phyloP scores from a whole-genome alignment of 1,140 invertebrate genomes.

The Hetaerina americana region DNA sequence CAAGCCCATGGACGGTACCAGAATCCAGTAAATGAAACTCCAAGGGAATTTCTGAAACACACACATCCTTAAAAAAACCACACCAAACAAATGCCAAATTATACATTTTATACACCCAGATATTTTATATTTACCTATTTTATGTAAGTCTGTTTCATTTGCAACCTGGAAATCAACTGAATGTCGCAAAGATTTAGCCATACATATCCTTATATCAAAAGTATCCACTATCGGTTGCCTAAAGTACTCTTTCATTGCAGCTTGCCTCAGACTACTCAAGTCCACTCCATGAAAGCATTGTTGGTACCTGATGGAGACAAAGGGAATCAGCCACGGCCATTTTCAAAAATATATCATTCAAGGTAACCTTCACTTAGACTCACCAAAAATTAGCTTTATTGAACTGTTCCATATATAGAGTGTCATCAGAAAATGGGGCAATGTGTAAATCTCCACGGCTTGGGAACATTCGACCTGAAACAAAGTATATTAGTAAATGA shows the following conservation, averaged over 20 bases:
- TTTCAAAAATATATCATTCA: not conserved
- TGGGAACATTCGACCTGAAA: slow-evolving; percentile 76
- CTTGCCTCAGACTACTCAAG: slow-evolving; percentile 74
- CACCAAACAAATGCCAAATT: not conserved
- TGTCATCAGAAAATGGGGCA: slow-evolving; percentile 97
- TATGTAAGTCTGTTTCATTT: slow-evolving; percentile 87
- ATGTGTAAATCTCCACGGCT: slow-evolving; percentile 91
- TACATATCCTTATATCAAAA: slow-evolving; percentile 95
- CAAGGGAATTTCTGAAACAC: slow-evolving; percentile 69
- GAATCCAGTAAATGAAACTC: slow-evolving; percentile 87
- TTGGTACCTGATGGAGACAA: slow-evolving; percentile 51
- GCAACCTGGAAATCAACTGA: slow-evolving; percentile 92
- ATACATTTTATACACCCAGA: not conserved
- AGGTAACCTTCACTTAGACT: slow-evolving; percentile 15
- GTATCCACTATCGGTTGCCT: slow-evolving; percentile 98
- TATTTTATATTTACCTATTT: slow-evolving; percentile 51
- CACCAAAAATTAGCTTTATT: slow-evolving; percentile 98
- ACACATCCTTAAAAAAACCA: slow-evolving; percentile 53
- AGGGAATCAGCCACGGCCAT: slow-evolving; percentile 1
- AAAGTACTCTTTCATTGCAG: slow-evolving; percentile 95
- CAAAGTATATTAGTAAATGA: too few relatives aligned
- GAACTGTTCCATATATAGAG: slow-evolving; percentile 95
- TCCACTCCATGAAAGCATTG: slow-evolving; percentile 97
- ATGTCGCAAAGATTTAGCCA: slow-evolving; percentile 88
- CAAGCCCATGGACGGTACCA: slow-evolving; percentile 91